Evolutionary conservation across 2,113 vertebrate species (phyloP), one percentile per base, ranked within the genome.

Genomic region (Taxidea taxus): DNA sequence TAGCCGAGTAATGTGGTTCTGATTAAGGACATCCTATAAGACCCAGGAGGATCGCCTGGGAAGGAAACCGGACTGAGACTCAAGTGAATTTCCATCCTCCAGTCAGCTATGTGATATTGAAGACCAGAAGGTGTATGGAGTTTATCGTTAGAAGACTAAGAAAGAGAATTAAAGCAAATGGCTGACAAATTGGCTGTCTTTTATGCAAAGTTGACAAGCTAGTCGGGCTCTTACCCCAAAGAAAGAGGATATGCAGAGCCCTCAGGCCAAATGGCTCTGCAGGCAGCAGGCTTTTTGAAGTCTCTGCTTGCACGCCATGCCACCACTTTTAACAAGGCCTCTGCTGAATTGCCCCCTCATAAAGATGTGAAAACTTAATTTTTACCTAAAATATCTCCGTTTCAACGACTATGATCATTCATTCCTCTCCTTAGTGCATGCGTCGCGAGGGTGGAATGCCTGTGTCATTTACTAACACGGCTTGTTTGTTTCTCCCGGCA

Each of bases 1-100:
- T 98, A 96, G 98, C 98, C 92, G 93, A 98, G 97, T 99, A 99
- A 99, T 99, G 98, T 99, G 99, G 98, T 99, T 99, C 98, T 99
- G 99, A 99, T 99, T 99, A 99, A 98, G 98, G 98, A 98, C 98
- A 98, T 98, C 99, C 99, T 99, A 98, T 98, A 98, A 99, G 98
- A 98, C 98, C 98, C 99, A 97, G 98, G 98, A 98, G 98, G 97
- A 98, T 98, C 94, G 96, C 98, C 98, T 92, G 98, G 97, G 98
- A 98, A 99, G 99, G 99, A 99, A 99, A 97, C 98, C 82, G 88
- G 98, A 97, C 91, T 64, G 95, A 98, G 99, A 99, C 98, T 98
- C 98, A 95, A 98, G 98, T 98, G 99, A 98, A 98, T 99, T 99
- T 98, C 98, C 98, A 98, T 98, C 98, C 96, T 98, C 97, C 96